These are phyloP conservation scores for Cephalopachus bancanus DNA, from an alignment of 2,797 vertebrate genomes.

Conservation along the genomic window DNA sequence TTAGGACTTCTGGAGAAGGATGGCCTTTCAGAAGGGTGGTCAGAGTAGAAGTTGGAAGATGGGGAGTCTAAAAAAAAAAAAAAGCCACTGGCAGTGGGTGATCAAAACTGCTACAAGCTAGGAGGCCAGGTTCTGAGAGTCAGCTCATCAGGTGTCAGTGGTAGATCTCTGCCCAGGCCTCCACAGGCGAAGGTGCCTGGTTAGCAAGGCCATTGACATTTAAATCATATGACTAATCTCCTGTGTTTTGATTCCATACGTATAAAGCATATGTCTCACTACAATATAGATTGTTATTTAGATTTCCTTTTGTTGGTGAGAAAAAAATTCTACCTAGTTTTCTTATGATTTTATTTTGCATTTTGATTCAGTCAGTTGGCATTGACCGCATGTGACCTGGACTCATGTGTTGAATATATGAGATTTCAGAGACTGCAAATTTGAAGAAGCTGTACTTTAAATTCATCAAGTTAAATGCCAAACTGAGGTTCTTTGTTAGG, in stretches of 20 bases:
- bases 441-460: background rate
- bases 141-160: accelerated
- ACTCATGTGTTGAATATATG: background rate
- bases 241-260: background rate
- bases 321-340: background rate
- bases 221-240: background rate
- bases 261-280: background rate
- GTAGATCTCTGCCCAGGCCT: background rate
- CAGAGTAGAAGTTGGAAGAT: background rate
- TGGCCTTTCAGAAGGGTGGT: background rate
- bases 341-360: background rate
- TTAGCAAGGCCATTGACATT: background rate
- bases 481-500: background rate
- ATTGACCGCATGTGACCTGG: background rate
- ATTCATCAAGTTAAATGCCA: background rate
- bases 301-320: background rate
- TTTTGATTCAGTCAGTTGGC: background rate
- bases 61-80: background rate
- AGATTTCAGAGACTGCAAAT: background rate
- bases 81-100: background rate
- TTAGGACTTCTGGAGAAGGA: background rate
- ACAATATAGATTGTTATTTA: background rate
- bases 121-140: background rate
- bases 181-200: background rate
- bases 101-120: background rate